Evolutionary conservation across 2,888 invertebrate genomes (phyloP), one percentile per base, ranked within the genome.

Genomic region (Bombyx huttoni): DNA sequence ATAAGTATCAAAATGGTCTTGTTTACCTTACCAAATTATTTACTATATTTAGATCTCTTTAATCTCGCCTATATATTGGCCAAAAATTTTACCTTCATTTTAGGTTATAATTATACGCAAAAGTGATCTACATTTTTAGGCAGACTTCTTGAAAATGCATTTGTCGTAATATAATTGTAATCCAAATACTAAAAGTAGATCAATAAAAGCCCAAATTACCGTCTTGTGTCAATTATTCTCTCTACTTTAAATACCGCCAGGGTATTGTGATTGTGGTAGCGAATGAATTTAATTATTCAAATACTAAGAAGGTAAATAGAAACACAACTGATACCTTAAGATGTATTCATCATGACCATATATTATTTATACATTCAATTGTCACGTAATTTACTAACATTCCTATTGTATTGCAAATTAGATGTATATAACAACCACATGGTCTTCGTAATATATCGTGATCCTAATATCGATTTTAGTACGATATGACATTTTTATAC

Each of bases 381-480:
- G 24, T 24, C 24, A 24, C 1, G 24, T 24, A 24, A 24, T 24
- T 24, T 24, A 24, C 5, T 24, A 24, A 24, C 24, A 24, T 24
- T 3, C 24, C 24, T 24, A 24, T 5, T 24, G 24, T 24, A 24
- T 24, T 24, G 24, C 2, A 24, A 54, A 53, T 66, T 62, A 91
- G 66, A 93, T 90, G 82, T 92, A 91, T 73, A 93, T 88, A 51
- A 92, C 90, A 61, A 92, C 89, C 53, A 91, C 89, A 67, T 90
- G 90, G 68, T 92, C 89, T 65, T 91, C 91, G 75, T 92, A 91
- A 77, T 90, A 92, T 63, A 93, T 91, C 12, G 92, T 93, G 63
- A 93, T 91, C 62, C 93, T 88, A 73, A 93, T 91, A 70, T 92
- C 90, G 57, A 91, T 84, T 78, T 90, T 92, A 55, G 88, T 86